Conservation (phyloP, 2,113 vertebrate genomes). For the Jacana jacana region DNA sequence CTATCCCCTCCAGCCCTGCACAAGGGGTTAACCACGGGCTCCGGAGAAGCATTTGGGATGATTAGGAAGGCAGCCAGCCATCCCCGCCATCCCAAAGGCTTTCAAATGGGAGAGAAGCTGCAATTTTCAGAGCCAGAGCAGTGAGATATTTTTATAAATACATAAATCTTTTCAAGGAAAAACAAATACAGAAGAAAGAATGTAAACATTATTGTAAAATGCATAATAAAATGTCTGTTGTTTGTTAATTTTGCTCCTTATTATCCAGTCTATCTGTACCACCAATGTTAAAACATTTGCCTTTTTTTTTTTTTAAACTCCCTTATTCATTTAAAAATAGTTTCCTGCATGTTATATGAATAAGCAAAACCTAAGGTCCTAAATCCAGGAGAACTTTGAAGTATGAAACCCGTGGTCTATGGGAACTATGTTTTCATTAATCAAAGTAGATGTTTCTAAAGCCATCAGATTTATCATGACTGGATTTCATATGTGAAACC, state of each 20-base stretch:
- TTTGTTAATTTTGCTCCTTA: constrained; percentile 61
- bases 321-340: constrained; percentile 60
- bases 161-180: constrained; percentile 62
- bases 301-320: not conserved
- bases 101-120: not conserved
- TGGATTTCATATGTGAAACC: constrained; percentile 75
- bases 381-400: constrained; percentile 70
- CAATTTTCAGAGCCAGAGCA: constrained; percentile 44
- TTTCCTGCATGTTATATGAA: constrained; percentile 55
- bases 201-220: constrained; percentile 70
- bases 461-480: constrained; percentile 76
- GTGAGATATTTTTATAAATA: constrained; percentile 63
- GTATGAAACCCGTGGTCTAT: constrained; percentile 66
- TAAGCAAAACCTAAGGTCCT: constrained; percentile 57
- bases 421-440: constrained; percentile 77
- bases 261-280: constrained; percentile 55
- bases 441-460: constrained; percentile 77
- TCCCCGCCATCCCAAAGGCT: constrained; percentile 1
- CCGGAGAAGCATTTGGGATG: not conserved
- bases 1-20: accelerated
- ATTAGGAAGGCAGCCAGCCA: not conserved
- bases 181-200: constrained; percentile 59
- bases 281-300: constrained; percentile 31
- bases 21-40: not conserved
- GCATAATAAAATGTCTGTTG: constrained; percentile 60